phyloP scores from a whole-genome alignment of 2,888 invertebrate species.

The Gisinianus flammeolus region DNA sequence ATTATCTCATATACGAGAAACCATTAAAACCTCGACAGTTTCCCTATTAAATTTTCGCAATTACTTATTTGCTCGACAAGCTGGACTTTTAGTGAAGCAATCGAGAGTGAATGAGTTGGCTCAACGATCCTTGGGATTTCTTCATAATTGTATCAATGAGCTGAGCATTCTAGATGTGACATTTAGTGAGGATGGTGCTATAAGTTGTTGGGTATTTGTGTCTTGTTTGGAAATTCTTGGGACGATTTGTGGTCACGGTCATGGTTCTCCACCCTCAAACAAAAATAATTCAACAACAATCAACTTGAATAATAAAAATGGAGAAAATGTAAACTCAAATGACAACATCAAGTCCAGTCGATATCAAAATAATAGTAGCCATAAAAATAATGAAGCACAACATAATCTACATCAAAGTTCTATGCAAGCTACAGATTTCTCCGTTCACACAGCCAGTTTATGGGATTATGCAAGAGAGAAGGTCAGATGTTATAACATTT shows the following conservation, averaged over 20 bases:
- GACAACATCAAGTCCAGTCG: neutral
- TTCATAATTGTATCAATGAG: constrained; percentile 88
- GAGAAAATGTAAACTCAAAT: neutral
- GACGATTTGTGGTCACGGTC: constrained; percentile 62
- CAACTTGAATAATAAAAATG: neutral
- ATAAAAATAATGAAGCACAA: constrained; percentile 25
- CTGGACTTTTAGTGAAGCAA: constrained; percentile 56
- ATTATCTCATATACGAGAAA: constrained; percentile 54
- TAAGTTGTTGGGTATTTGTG: constrained; percentile 91
- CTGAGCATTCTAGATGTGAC: constrained; percentile 78
- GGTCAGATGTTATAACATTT: too few relatives aligned
- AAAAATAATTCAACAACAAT: neutral
- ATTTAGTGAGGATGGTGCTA: constrained; percentile 76
- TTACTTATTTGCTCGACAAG: constrained; percentile 82
- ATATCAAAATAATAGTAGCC: constrained; percentile 14
- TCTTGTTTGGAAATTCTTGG: constrained; percentile 87
- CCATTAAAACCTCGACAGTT: constrained; percentile 55
- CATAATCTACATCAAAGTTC: constrained; percentile 37
- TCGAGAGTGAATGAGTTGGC: constrained; percentile 70
- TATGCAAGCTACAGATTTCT: constrained; percentile 58
- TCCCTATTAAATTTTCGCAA: constrained; percentile 87
- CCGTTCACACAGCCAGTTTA: constrained; percentile 81
- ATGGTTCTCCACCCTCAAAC: constrained; percentile 31
- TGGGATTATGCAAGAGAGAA: constrained; percentile 89
- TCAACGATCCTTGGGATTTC: constrained; percentile 83